Evolutionary conservation across 2,113 vertebrate species (phyloP), one percentile per base, ranked within the genome.

Genomic region (Anseranas semipalmata): DNA sequence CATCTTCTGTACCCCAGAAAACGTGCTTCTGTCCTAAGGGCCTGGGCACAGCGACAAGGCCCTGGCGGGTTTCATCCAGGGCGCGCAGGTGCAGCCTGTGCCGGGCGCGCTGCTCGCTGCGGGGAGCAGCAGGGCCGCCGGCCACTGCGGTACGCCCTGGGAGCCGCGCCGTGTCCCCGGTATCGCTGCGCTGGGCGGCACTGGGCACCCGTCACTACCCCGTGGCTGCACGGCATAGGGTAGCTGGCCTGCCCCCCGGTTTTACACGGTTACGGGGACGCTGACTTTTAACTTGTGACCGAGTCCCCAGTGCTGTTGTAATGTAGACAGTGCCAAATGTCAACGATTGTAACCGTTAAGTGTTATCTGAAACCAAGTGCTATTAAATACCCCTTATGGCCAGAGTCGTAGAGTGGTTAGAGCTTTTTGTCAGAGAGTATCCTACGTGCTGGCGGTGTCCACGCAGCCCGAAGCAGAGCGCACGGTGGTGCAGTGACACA

Each of bases 371-470:
- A 91, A 74, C 79, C 79, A 6, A 70, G 92, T 7, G 92, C 75
- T 86, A 48, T 86, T 86, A 88, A 83, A 95, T 10, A 21, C 43
- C 83, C 93, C 93, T 73, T 24, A 14, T 45, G 93, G 91, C 91
- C 78, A 63, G 78, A 10, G 52, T 41, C 74, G 46, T 6, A n/a
- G 86, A 63, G 93, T 45, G 16, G 14, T 59, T 12, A 60, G 63
- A 95, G 85, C 72, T 43, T 77, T 91, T 52, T 63, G 74, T 83
- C 27, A n/a, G 83, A 9, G 20, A 58, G 63, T 4, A 41, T 22
- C 67, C 67, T 85, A 7, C 2, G 2, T 9, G 32, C 0, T 10
- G 74, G 67, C 25, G 56, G 11, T 16, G 39, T 18, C 56, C 1
- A 0, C 0, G 24, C 81, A 74, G 73, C 6, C 46, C 3, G 22